Conservation (phyloP, 2,888 invertebrate genomes). For the Linnaemya tessellans region DNA sequence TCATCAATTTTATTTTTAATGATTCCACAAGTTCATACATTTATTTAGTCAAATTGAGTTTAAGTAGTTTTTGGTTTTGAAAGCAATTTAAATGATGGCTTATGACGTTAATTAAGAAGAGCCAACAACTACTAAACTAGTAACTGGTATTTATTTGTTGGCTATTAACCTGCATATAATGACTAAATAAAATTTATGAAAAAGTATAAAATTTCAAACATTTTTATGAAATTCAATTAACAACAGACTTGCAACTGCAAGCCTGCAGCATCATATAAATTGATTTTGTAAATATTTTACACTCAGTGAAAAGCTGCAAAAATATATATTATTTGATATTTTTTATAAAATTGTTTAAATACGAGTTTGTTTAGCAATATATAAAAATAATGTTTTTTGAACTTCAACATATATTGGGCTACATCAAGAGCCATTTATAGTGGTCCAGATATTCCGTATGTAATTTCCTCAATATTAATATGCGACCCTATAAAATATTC, state of each 20-base stretch:
- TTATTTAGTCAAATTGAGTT: slow-evolving; percentile 41
- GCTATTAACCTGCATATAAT: slow-evolving; percentile 50
- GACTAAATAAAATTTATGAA: slow-evolving; percentile 53
- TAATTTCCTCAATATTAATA: no score
- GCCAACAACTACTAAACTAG: slow-evolving; percentile 20
- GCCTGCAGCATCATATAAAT: slow-evolving; percentile 34
- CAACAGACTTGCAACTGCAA: slow-evolving; percentile 29
- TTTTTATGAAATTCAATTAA: slow-evolving; percentile 43
- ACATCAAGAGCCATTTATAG: no score
- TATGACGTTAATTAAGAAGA: slow-evolving; percentile 68
- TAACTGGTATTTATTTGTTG: slow-evolving; percentile 31
- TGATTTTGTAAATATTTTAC: neutral
- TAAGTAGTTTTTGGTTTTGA: slow-evolving; percentile 29
- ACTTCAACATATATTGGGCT: no score
- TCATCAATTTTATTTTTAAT: slow-evolving; percentile 49
- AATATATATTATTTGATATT: no score
- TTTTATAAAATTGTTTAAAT: neutral
- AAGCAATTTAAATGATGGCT: slow-evolving; percentile 49
- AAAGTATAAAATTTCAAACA: slow-evolving; percentile 46
- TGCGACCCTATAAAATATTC: no score
- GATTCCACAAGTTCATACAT: slow-evolving; percentile 27
- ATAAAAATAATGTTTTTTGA: no score
- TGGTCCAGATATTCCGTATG: no score
- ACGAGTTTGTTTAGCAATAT: no score
- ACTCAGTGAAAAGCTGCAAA: neutral